Base-by-base conservation (phyloP, 2,888 invertebrate genomes). In the Macrophya annulata region DNA sequence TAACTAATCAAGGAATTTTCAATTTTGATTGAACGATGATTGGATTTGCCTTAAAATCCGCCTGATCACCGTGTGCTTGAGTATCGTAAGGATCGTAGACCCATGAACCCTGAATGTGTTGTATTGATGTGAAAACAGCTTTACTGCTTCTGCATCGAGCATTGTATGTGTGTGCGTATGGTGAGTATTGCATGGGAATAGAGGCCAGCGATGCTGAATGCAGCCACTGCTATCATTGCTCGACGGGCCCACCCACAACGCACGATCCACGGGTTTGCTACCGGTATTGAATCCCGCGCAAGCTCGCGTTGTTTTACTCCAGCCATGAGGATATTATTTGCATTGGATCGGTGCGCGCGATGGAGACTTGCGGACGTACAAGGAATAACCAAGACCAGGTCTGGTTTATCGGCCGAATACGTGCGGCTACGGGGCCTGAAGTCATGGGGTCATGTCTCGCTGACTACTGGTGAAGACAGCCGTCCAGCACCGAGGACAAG, bases 241-340 rank as follows among this genome's bases (percentile, higher is more conserved):
- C 88, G 87, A 86, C 87, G 89, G 85, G 93, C 93, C 93, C 93
- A 93, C 93, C 93, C 93, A 93, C 93, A 92, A 93, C 89, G 93
- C 92, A 93, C 92, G 92, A 93, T 93, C 91, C 92, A 89, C 87
- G 88, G 85, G n/a, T 83, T 62, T 83, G 71, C 93, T 93, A 93
- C 93, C 92, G 92, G 93, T 93, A 93, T 93, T 93, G 93, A 93
- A 93, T 92, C 93, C 90, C 89, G 90, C 91, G 92, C 91, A 93
- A 68, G 68, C 68, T 68, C 48, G 83, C 68, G 68, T 93, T 93
- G 92, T 93, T 93, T 93, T 93, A 91, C 90, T 90, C 88, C 86
- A 90, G 89, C 91, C 91, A 91, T 91, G 91, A 91, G 92, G 92
- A 87, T 89, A 92, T 91, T 92, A 92, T 93, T 92, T 92, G 92